Base-by-base conservation (phyloP, 2,888 invertebrate genomes). In the Timema podura region DNA sequence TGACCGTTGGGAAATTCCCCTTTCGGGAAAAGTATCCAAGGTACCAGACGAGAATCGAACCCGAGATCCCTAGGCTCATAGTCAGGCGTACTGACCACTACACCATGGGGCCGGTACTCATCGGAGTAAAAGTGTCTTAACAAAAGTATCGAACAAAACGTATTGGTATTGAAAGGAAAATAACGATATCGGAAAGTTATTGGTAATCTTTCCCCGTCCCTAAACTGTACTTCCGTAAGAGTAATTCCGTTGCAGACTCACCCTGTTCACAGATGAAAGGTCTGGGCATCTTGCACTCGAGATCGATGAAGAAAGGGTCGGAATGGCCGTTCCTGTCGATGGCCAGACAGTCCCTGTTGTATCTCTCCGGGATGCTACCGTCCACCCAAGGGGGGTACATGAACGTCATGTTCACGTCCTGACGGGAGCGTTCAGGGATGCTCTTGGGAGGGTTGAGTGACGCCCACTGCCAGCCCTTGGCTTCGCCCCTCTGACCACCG, bases 241-340 rank as follows among this genome's bases (percentile, higher is more conserved):
- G 30, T 30, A 30, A 30, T 30, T 30, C 30, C 30, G 30, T 30
- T 3, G 30, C 30, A 16, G 15, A 65, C 70, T 72, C 76, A 83
- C 85, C 82, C 79, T 81, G 80, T 73, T 85, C 84, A 54, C 85
- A 85, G 1, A 81, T 82, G 59, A 85, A 85, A 0, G 85, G 80
- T 59, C 85, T 76, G 48, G 83, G 81, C n/a, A 85, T 73, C 1
- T 79, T 75, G 72, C 85, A 86, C 0, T 84, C 83, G n/a, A 85
- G 78, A 76, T 86, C 85, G 0, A 85, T 75, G 71, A 86, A 86
- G n/a, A 84, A 83, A 0, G 85, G 85, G 30, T 77, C 79, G 76
- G 84, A 83, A 75, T 85, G 85, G 57, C 78, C 77, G 0, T 83
- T 82, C 9, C 85, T 74, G 74, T 84, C 84, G 47, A 85, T 70